Percentiles rank a stretch among this genome's conserved stretches.
Evolutionary conservation across 1,140 invertebrate species (phyloP).

Genomic region (Trichoplusia ni): DNA sequence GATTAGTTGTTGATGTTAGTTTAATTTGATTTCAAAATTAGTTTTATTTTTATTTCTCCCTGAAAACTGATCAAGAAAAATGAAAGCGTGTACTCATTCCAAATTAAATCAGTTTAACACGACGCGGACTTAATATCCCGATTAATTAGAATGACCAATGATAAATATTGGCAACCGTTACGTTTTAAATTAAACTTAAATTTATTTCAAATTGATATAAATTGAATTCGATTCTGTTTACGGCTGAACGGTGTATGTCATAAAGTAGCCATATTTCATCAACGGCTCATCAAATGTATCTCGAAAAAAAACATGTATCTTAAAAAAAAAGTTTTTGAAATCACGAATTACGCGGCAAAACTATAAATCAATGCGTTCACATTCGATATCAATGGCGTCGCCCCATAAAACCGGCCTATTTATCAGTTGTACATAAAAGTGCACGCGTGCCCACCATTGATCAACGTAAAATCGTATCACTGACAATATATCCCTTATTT

Average conservation of each 20-base stretch:
- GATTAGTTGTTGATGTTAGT: neutral
- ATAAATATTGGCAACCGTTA: constrained; percentile 1
- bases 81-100: neutral
- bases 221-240: constrained; percentile 35
- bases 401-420: constrained; percentile 67
- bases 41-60: neutral
- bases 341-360: constrained; percentile 43
- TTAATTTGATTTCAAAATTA: neutral
- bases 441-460: constrained; percentile 58
- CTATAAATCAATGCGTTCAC: constrained; percentile 67
- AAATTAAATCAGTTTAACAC: neutral
- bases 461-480: constrained; percentile 68
- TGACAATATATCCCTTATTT: constrained; percentile 64
- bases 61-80: neutral
- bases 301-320: constrained; percentile 29
- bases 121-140: neutral
- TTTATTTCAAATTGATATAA: constrained; percentile 10
- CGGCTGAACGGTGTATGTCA: constrained; percentile 26
- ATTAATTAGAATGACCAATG: neutral
- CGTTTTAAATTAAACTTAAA: neutral
- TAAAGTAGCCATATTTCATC: constrained; percentile 42
- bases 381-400: constrained; percentile 61
- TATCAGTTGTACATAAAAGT: constrained; percentile 67
- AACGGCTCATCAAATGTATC: constrained; percentile 43
- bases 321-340: constrained; percentile 44